A percentile compares a stretch with the other conserved stretches of the same genome.
Conservation (phyloP, 1,140 invertebrate species). For the Galleria mellonella region DNA sequence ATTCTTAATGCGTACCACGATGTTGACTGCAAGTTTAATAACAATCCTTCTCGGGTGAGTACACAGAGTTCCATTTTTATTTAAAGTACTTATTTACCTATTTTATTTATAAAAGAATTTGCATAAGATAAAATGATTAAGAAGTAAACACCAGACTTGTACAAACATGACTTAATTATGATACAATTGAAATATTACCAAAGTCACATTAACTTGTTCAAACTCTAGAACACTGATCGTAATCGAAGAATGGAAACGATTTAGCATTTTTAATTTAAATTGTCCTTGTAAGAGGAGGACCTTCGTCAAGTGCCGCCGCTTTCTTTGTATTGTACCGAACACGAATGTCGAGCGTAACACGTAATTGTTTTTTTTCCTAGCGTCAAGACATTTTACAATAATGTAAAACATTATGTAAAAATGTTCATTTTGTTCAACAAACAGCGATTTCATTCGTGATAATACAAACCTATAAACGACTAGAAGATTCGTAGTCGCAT, state of each 20-base stretch:
- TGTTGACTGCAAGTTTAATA: not conserved
- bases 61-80: not conserved
- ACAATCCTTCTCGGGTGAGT: not conserved
- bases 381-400: too few species aligned
- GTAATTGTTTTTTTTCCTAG: constrained; percentile 4
- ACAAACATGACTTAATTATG: too few species aligned
- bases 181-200: too few species aligned
- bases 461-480: too few species aligned
- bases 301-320: constrained; percentile 18
- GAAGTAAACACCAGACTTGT: not conserved
- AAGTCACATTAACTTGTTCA: too few species aligned
- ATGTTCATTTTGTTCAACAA: too few species aligned
- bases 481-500: too few species aligned
- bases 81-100: not conserved
- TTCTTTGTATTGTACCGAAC: not conserved
- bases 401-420: too few species aligned
- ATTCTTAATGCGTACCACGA: not conserved
- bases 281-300: constrained; percentile 18
- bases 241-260: constrained; percentile 10
- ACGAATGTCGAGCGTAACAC: not conserved
- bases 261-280: not conserved
- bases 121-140: not conserved
- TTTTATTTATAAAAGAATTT: too few species aligned
- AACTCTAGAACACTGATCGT: not conserved
- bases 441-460: too few species aligned